Evolutionary conservation across 2,113 vertebrate genomes (phyloP).

Genomic region (Sprattus sprattus): DNA sequence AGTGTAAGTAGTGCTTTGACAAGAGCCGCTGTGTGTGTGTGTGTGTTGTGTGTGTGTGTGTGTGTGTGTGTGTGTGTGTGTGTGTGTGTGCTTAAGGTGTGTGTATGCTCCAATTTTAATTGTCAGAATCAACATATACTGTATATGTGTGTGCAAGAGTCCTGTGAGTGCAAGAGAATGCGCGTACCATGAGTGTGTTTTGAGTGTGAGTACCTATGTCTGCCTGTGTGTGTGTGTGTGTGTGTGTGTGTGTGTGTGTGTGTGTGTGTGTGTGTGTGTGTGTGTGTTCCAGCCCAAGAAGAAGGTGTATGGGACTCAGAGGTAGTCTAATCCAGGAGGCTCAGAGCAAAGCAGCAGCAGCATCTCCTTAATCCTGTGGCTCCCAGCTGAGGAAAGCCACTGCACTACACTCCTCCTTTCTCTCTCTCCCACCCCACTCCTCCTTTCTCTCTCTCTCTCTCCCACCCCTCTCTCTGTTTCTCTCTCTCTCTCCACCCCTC

Average conservation of each 20-base stretch:
- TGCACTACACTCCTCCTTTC: background rate
- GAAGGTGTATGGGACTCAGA: background rate
- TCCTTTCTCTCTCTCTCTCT: too few species aligned
- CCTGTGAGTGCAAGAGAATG: too few species aligned
- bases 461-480: background rate
- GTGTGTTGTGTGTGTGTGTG: background rate
- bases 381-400: background rate
- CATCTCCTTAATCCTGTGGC: slow-evolving; percentile 9
- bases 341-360: background rate
- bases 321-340: slow-evolving; percentile 6
- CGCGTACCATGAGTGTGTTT: background rate
- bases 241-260: too few species aligned
- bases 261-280: background rate
- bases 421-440: background rate
- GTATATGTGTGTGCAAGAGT: background rate
- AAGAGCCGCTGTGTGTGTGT: background rate
- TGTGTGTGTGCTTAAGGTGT: background rate
- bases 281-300: background rate
- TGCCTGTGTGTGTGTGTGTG: too few species aligned
- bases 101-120: background rate
- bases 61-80: background rate
- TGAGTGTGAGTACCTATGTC: background rate
- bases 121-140: background rate
- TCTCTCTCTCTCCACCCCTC: background rate
- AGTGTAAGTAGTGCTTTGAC: background rate